Evolutionary conservation across 2,113 vertebrate genomes (phyloP), one percentile per base, ranked within the genome.

Genomic region (Cercocebus atys): DNA sequence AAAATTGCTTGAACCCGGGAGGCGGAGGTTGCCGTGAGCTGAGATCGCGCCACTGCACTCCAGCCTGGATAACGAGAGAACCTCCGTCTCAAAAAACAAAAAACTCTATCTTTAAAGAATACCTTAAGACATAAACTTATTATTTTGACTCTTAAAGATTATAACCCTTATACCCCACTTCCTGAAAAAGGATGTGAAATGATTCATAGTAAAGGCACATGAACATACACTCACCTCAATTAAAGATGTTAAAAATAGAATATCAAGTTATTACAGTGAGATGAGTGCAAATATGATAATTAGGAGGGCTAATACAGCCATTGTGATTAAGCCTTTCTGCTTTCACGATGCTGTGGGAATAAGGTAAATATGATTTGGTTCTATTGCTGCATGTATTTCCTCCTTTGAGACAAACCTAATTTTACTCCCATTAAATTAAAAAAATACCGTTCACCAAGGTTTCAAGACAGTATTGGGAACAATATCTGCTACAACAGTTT

Each of bases 231-330:
- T 68, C 5, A 38, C n/a, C 45, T 17, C 50, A 89, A 18, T 68
- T 90, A 22, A 90, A 93, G n/a, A 45, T 78, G 47, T 90, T 95
- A 87, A n/a, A 90, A 68, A 43, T 68, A 59, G 25, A 38, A 82
- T 64, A 20, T 66, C 27, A 80, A 47, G 50, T 85, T 70, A 40
- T 75, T 70, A 45, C 25, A 81, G 23, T 82, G 66, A 93, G 45
- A 6, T 47, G 52, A 70, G 59, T 75, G 72, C 7, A 45, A 4
- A 35, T 89, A 52, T 75, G 27, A 73, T 13, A 35, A 27, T 57
- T 75, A 66, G 50, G 35, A 87, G 12, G 32, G n/a, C 55, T 55
- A n/a, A 38, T 47, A 81, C 1, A 90, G 23, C 23, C 30, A 12
- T 75, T 89, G 70, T 52, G n/a, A 45, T 61, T 78, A 92, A 84